Evolutionary conservation across 2,797 vertebrate species (phyloP), one percentile per base, ranked within the genome.

Genomic region (Onychomys torridus): DNA sequence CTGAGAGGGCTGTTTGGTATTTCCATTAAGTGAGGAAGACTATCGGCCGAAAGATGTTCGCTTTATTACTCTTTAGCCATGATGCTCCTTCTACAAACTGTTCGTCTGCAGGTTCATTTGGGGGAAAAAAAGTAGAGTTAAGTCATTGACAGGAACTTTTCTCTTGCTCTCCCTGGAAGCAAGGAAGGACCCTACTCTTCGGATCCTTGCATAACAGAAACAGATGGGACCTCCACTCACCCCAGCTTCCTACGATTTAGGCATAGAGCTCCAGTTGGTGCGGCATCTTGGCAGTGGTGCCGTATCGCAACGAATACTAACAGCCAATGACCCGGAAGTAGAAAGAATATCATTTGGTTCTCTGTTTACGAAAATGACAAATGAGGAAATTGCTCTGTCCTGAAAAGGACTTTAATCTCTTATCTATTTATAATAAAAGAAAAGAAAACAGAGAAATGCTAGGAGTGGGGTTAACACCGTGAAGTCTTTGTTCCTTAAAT

Each of bases 401-500:
- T 93, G 32, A n/a, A 82, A 78, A 95, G 34, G 11, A 81, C 29
- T 94, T 95, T 34, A 23, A 76, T 77, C 59, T 61, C 25, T 43
- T 90, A 25, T 4, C 23, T 92, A 52, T 52, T 81, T 78, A 52
- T 93, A 13, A 94, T 86, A 69, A 93, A 93, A 91, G 88, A 61
- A 94, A 94, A 95, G 43, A 85, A 65, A 95, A 94, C 13, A 75
- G 40, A 96, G 34, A 21, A 96, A 91, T 76, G n/a, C 89, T 23
- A 49, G 46, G 34, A 90, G 25, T 52, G 7, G 63, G 76, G 96
- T 5, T 86, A 57, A 95, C 69, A 69, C n/a, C 32, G 63, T 43
- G 71, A 75, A 37, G 37, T 88, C 79, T 94, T 96, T 97, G 86
- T 94, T 95, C 85, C 69, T 96, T 75, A 78, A 37, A 75, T 12